Percentiles rank a stretch among this genome's conserved stretches.
Evolutionary conservation across 2,888 invertebrate genomes (phyloP).

Genomic region (Dendrolimus pini): DNA sequence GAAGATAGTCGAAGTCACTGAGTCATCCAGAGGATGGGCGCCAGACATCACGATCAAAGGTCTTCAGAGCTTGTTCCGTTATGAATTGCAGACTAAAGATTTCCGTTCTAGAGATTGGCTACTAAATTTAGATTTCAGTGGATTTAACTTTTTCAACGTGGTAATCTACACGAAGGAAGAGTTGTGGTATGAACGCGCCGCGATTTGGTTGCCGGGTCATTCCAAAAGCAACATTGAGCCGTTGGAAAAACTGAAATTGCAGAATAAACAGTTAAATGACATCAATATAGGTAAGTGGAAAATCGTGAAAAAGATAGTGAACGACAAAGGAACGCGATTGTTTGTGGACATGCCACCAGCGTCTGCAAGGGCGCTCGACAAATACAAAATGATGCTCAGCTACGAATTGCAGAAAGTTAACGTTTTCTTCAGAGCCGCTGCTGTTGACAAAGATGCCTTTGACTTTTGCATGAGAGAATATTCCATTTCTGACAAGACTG

Average conservation of each 20-base stretch:
- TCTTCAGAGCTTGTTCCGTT: slow-evolving; percentile 41
- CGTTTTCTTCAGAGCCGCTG: slow-evolving; percentile 54
- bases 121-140: slow-evolving; percentile 43
- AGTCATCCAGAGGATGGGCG: slow-evolving; percentile 36
- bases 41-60: slow-evolving; percentile 53
- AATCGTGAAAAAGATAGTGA: slow-evolving; percentile 53
- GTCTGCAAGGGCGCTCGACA: slow-evolving; percentile 49
- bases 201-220: slow-evolving; percentile 63
- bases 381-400: slow-evolving; percentile 50
- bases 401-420: slow-evolving; percentile 62
- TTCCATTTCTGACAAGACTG: slow-evolving; percentile 20
- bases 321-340: slow-evolving; percentile 47
- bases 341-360: slow-evolving; percentile 66
- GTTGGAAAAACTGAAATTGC: slow-evolving; percentile 48
- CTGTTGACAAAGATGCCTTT: slow-evolving; percentile 56
- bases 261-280: slow-evolving; percentile 43
- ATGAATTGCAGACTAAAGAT: slow-evolving; percentile 48
- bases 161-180: slow-evolving; percentile 58
- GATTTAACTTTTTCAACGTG: slow-evolving; percentile 41
- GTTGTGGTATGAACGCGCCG: slow-evolving; percentile 61
- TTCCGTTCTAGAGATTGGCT: slow-evolving; percentile 49
- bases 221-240: slow-evolving; percentile 48
- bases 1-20: slow-evolving; percentile 39
- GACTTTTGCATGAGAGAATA: slow-evolving; percentile 44
- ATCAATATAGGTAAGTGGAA: slow-evolving; percentile 60